Evolutionary conservation across 2,797 vertebrate species (phyloP).

Genomic region (Anisognathus igniventris): DNA sequence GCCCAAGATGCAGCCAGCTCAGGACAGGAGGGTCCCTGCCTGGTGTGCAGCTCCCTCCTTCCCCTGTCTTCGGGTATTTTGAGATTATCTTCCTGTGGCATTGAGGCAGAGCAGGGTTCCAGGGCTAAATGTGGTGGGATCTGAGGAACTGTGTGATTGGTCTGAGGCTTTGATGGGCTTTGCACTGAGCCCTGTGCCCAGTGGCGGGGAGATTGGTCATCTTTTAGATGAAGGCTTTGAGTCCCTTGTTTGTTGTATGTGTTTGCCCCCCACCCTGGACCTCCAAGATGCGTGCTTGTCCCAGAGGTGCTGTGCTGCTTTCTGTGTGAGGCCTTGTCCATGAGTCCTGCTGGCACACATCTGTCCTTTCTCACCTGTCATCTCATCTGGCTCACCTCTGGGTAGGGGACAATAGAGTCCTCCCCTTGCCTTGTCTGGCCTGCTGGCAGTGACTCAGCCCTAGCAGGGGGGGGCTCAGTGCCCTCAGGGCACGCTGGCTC

Average conservation of each 20-base stretch:
- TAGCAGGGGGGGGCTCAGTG: too few relatives aligned
- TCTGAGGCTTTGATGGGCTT: background rate
- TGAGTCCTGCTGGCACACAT: background rate
- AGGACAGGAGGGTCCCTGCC: too few relatives aligned
- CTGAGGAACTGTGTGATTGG: background rate
- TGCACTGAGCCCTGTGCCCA: background rate
- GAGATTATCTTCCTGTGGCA: background rate
- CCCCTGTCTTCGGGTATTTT: background rate
- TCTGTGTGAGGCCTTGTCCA: background rate
- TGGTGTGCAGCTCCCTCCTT: background rate
- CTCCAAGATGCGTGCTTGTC: accelerated
- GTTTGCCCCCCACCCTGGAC: background rate
- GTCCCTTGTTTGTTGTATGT: background rate
- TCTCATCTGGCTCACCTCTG: background rate
- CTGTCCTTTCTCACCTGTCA: background rate
- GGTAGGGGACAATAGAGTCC: too few relatives aligned
- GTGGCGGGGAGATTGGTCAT: background rate
- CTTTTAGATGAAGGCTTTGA: background rate
- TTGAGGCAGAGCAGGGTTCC: background rate
- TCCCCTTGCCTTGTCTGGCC: background rate
- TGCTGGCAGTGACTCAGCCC: background rate
- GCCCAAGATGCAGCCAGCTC: too few relatives aligned
- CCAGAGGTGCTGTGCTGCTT: background rate
- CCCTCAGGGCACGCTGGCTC: background rate
- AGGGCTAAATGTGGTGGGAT: background rate